phyloP scores from a whole-genome alignment of 2,888 invertebrate species.

The Agrilus cyanescens region DNA sequence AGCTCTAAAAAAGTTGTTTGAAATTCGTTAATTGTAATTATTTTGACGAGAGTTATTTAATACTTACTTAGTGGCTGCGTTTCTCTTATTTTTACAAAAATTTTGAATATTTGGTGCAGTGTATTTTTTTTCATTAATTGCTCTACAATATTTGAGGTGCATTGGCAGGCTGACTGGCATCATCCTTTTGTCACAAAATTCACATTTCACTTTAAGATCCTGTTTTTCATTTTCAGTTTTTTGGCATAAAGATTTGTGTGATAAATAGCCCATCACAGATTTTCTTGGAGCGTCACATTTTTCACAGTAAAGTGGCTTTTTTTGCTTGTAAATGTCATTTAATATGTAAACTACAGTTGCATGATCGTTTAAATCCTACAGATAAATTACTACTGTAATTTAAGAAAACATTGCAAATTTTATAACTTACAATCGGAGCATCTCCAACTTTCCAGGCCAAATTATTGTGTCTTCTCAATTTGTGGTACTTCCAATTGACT shows the following conservation, averaged over 20 bases:
- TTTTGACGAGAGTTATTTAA: not conserved
- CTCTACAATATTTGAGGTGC: too few species aligned
- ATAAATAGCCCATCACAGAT: constrained; percentile 46
- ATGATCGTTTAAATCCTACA: constrained; percentile 41
- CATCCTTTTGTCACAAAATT: constrained; percentile 4
- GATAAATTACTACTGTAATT: not conserved
- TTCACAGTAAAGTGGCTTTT: constrained; percentile 40
- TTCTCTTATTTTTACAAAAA: constrained; percentile 17
- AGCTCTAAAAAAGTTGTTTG: constrained; percentile 6
- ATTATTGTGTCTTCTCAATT: constrained; percentile 41
- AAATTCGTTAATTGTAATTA: not conserved
- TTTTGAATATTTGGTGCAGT: too few species aligned
- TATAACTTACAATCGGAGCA: constrained; percentile 37
- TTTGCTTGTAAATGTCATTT: constrained; percentile 34
- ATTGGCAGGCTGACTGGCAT: constrained; percentile 41
- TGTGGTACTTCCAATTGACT: constrained; percentile 39
- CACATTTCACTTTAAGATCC: constrained; percentile 9
- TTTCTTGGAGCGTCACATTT: constrained; percentile 39
- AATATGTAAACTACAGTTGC: constrained; percentile 38
- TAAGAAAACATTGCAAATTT: not conserved
- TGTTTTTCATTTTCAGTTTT: constrained; percentile 9
- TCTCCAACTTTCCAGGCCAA: constrained; percentile 46
- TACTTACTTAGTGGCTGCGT: constrained; percentile 36
- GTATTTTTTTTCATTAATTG: too few species aligned
- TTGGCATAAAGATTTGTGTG: constrained; percentile 33